A percentile compares a stretch with the other conserved stretches of the same genome.
Conservation (phyloP, 35 echinoderm and acorn worm species). For the Eucidaris tribuloides region DNA sequence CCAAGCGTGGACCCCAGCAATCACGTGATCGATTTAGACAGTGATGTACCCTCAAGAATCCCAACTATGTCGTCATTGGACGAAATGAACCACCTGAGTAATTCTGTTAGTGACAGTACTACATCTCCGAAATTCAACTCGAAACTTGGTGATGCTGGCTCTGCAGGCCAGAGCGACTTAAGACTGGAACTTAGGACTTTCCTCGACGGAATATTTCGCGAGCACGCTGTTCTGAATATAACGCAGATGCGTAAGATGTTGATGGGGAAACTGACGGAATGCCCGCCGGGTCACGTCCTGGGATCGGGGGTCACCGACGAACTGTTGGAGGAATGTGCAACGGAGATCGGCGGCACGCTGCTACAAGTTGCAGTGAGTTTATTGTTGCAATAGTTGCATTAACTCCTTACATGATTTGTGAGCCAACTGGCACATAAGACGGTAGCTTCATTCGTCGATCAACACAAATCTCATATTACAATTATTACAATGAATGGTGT, state of each 20-base stretch:
- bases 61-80: neutral
- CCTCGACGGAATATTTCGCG: slow-evolving; percentile 50
- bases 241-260: slow-evolving; percentile 59
- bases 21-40: neutral
- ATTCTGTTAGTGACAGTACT: neutral
- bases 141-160: neutral
- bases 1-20: neutral
- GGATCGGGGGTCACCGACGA: slow-evolving; percentile 46
- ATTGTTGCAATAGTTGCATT: neutral
- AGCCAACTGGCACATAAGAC: too few species aligned
- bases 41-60: neutral
- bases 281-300: slow-evolving; percentile 35
- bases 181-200: slow-evolving; percentile 36
- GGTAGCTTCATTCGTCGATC: too few species aligned
- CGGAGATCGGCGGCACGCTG: slow-evolving; percentile 39
- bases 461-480: neutral
- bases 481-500: neutral
- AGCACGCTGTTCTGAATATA: slow-evolving; percentile 46
- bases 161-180: slow-evolving; percentile 13
- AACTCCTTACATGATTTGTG: neutral
- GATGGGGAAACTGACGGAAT: slow-evolving; percentile 37
- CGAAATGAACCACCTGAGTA: neutral
- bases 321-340: slow-evolving; percentile 55
- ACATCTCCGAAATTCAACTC: neutral
- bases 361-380: slow-evolving; percentile 74